Conservation (phyloP, 1,140 invertebrate genomes). For the Drosophila chauvacae region DNA sequence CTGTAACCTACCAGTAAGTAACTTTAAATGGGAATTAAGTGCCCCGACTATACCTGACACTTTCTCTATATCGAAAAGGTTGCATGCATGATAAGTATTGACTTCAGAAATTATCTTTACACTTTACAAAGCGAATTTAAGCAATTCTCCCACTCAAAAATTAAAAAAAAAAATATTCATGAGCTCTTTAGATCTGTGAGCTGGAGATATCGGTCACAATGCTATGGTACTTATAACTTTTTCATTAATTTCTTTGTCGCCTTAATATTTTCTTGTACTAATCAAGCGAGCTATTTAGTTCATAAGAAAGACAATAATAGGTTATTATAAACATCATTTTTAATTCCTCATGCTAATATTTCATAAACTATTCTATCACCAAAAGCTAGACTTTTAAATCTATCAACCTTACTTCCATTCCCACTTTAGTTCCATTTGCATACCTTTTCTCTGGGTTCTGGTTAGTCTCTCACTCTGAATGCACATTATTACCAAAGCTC, state of each 20-base stretch:
- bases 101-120: not conserved
- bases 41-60: not conserved
- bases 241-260: not conserved
- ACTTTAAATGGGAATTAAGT: not conserved
- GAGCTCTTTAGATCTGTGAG: not conserved
- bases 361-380: not conserved
- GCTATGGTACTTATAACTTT: too few relatives aligned
- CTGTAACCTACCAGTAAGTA: conserved; percentile 6
- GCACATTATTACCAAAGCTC: conserved; percentile 4
- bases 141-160: not conserved
- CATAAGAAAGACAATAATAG: not conserved
- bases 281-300: not conserved
- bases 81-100: not conserved
- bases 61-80: not conserved
- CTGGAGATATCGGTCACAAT: not conserved
- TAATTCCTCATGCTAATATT: not conserved
- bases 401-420: conserved; percentile 3
- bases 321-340: too few relatives aligned
- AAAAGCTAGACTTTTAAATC: conserved; percentile 2
- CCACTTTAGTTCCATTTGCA: conserved; percentile 3
- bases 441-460: conserved; percentile 4
- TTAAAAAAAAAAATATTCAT: fast-evolving
- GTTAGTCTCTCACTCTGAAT: not conserved
- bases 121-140: not conserved
- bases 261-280: not conserved